Evolutionary conservation across 1,140 invertebrate genomes (phyloP).

Genomic region (Orussus abietinus): DNA sequence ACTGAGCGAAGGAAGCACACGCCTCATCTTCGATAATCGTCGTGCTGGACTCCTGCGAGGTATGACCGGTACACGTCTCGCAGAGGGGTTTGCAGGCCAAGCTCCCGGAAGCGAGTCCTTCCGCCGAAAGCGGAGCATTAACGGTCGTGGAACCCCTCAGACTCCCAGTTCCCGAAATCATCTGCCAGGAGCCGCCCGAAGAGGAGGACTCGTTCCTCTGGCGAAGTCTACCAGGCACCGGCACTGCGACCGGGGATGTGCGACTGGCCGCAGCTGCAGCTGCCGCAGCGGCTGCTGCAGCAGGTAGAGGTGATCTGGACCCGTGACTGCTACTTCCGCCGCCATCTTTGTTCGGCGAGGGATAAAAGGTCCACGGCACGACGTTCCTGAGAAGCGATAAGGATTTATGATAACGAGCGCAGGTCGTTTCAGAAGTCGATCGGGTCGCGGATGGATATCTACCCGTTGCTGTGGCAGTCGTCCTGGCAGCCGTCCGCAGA

Average conservation of each 20-base stretch:
- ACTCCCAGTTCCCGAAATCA: slow-evolving; percentile 65
- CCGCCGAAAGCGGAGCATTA: slow-evolving; percentile 46
- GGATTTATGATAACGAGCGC: no score
- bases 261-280: no score
- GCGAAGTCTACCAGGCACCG: slow-evolving; percentile 46
- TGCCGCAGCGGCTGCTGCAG: no score
- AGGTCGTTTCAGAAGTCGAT: no score
- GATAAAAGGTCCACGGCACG: slow-evolving; percentile 34
- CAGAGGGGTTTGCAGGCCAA: slow-evolving; percentile 39
- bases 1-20: slow-evolving; percentile 31
- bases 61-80: slow-evolving; percentile 41
- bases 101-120: slow-evolving; percentile 36
- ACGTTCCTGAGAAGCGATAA: slow-evolving; percentile 31
- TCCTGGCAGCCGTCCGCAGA: slow-evolving; percentile 41
- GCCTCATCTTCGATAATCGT: slow-evolving; percentile 50
- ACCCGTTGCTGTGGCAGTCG: slow-evolving; percentile 51
- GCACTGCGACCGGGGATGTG: slow-evolving; percentile 62
- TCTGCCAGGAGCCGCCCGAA: slow-evolving; percentile 63
- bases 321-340: slow-evolving; percentile 27
- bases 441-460: no score
- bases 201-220: slow-evolving; percentile 60
- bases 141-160: slow-evolving; percentile 57
- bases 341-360: slow-evolving; percentile 37
- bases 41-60: slow-evolving; percentile 45
- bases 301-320: slow-evolving; percentile 38